Conservation (phyloP, 2,888 invertebrate genomes). For the Gortyna flavago region DNA sequence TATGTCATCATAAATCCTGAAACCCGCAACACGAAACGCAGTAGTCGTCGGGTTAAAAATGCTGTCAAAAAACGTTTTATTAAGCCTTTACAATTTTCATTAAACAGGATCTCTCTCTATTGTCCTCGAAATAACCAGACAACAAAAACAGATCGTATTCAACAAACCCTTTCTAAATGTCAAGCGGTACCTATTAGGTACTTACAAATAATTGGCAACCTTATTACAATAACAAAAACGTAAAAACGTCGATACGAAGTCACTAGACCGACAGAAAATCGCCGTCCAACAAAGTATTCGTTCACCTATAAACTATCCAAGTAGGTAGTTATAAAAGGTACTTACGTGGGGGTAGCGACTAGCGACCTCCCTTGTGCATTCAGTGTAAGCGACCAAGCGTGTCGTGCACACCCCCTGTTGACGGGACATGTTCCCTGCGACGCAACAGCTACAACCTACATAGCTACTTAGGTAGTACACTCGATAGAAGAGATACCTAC, state of each 20-base stretch:
- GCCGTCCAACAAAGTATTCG: constrained; percentile 58
- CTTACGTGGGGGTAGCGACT: constrained; percentile 33
- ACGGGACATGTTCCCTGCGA: constrained; percentile 26
- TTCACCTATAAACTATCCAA: constrained; percentile 56
- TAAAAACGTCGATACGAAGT: constrained; percentile 33
- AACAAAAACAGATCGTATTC: constrained; percentile 27
- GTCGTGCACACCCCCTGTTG: constrained; percentile 57
- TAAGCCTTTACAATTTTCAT: constrained; percentile 1
- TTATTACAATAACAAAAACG: constrained; percentile 32
- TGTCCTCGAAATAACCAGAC: constrained; percentile 19
- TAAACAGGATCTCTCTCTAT: constrained; percentile 1
- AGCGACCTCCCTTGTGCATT: constrained; percentile 54
- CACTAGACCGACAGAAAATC: constrained; percentile 53
- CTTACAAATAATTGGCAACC: constrained; percentile 1
- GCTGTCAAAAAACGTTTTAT: not conserved
- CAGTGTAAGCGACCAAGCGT: constrained; percentile 67
- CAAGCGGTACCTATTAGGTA: constrained; percentile 14
- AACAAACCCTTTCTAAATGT: constrained; percentile 24
- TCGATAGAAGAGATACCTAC: not conserved
- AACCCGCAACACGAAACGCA: too few species aligned
- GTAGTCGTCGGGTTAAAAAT: not conserved
- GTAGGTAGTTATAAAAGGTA: constrained; percentile 12
- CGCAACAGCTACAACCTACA: constrained; percentile 20
- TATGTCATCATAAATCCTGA: not conserved
- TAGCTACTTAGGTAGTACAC: constrained; percentile 12